A percentile compares a stretch with the other conserved stretches of the same genome.
phyloP scores from a whole-genome alignment of 2,888 invertebrate species.

The Chelonus formosanus region DNA sequence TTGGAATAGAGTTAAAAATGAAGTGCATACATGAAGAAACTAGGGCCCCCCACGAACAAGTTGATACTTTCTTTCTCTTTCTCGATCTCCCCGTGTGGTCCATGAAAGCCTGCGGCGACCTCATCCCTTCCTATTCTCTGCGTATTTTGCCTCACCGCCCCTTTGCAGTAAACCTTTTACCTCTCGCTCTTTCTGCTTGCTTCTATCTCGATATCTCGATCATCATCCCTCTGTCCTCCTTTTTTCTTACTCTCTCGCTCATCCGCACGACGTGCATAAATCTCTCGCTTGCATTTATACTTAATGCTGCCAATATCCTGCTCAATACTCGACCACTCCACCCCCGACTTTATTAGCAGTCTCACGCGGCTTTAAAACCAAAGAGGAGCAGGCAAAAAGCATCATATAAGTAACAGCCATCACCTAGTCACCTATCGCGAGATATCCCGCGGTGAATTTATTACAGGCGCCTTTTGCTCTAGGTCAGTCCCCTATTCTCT shows the following conservation, averaged over 20 bases:
- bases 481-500: conserved; percentile 31
- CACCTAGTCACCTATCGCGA: no score
- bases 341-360: conserved; percentile 45
- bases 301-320: conserved; percentile 61
- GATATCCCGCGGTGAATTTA: no score
- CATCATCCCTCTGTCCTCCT: conserved; percentile 29
- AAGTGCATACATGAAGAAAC: conserved; percentile 13
- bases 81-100: conserved; percentile 52
- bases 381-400: neutral
- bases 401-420: no score
- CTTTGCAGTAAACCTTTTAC: conserved; percentile 17
- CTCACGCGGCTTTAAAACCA: neutral
- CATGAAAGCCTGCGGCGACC: conserved; percentile 57
- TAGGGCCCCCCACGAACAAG: conserved; percentile 31
- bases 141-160: conserved; percentile 33
- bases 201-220: conserved; percentile 28
- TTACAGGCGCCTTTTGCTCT: conserved; percentile 10
- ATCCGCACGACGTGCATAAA: conserved; percentile 51
- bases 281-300: conserved; percentile 58
- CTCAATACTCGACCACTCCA: conserved; percentile 40
- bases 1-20: neutral
- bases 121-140: conserved; percentile 56
- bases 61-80: conserved; percentile 24
- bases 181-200: no score
- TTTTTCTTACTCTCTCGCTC: conserved; percentile 42